Base-by-base conservation (phyloP, 2,888 invertebrate species). In the Drosophila suboccidentalis region DNA sequence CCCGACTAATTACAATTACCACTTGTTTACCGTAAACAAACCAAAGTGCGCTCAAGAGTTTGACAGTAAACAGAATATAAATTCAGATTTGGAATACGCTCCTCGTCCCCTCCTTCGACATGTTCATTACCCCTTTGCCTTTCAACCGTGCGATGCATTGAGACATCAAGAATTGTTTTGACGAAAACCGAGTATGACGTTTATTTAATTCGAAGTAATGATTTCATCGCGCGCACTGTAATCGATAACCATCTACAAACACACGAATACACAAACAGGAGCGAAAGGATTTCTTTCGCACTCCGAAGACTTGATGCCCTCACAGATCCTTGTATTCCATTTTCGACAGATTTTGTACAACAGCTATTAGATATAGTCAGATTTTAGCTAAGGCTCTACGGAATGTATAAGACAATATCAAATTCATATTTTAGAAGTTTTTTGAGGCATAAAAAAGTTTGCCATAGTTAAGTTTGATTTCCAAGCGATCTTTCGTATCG, bases 131-230 rank as follows among this genome's bases (percentile, higher is more conserved):
- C 47, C 55, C 32, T 60, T 62, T 57, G 29, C 50, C 36, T 29
- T 49, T 34, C 36, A 17, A 6, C 11, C 17, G 15, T 19, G 70
- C 66, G 58, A 50, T 70, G 64, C 79, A 87, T 87, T 87, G 86
- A 80, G 79, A 90, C 81, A 89, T 87, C 86, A 87, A 68, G 55
- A 61, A 68, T 46, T 62, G 38, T 69, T 83, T 90, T 91, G 88
- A 92, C 84, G 90, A 87, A 82, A 81, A 91, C 82, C 78, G 77
- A 90, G 87, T 90, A 86, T 92, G 92, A 92, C 92, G 90, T 91
- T 91, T 90, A 92, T 92, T 92, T 92, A 91, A 92, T 91, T 91
- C 87, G 80, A 84, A 91, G 90, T 91, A 92, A 91, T 92, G 91
- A 92, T 91, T 91, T 90, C 89, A 88, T 88, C 91, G 83, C 89